These are phyloP conservation scores for Phoenicopterus ruber DNA, from an alignment of 2,113 vertebrate genomes.

Conservation along the genomic window DNA sequence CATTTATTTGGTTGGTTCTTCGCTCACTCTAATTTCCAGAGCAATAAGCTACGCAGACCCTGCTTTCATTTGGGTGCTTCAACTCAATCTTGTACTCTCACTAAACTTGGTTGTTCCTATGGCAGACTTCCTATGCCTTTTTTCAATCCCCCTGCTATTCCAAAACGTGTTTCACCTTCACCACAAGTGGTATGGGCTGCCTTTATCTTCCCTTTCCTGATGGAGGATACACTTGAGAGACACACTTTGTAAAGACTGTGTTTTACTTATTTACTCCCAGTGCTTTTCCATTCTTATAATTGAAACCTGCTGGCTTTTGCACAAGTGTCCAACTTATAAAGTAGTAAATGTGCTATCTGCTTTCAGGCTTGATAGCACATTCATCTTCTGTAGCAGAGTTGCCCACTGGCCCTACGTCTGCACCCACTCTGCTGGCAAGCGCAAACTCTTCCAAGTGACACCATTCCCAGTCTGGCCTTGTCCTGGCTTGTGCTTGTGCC, in stretches of 20 bases:
- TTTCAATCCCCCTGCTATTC: not conserved
- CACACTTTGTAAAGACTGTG: not conserved
- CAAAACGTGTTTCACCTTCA: not conserved
- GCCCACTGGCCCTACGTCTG: not conserved
- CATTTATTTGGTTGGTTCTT: not conserved
- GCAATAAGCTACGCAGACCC: not conserved
- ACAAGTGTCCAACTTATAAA: not conserved
- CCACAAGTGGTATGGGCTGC: not conserved
- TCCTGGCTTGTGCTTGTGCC: not conserved
- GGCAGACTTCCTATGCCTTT: not conserved
- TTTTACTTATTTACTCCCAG: not conserved
- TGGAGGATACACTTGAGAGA: not conserved
- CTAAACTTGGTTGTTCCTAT: not conserved
- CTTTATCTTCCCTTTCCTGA: not conserved
- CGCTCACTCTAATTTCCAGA: not conserved
- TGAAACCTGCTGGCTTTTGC: not conserved
- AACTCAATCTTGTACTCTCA: not conserved
- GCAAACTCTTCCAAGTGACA: not conserved
- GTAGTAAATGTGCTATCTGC: not conserved
- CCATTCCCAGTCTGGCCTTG: not conserved
- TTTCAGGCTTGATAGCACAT: not conserved
- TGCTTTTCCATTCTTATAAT: not conserved
- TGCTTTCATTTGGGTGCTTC: not conserved
- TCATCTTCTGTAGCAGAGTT: not conserved
- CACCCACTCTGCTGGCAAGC: not conserved